Percentiles rank a stretch among this genome's conserved stretches.
phyloP scores from a whole-genome alignment of 2,888 invertebrate species.

The Limnephilus rhombicus region DNA sequence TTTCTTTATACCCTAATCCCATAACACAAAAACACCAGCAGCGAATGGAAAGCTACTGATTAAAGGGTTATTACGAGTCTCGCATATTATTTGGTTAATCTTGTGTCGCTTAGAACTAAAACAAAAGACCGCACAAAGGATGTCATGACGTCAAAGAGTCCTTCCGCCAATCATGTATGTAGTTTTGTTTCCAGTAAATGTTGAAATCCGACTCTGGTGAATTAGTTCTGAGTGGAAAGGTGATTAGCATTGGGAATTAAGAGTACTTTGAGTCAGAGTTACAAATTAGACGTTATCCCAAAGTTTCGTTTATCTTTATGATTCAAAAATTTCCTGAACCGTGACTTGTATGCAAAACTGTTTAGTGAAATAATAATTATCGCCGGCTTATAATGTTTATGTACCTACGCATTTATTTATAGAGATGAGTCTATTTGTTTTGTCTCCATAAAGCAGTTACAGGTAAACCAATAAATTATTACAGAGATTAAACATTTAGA shows the following conservation, averaged over 20 bases:
- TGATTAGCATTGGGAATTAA: background rate
- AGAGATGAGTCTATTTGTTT: no score
- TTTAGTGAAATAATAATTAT: no score
- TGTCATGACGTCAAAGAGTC: background rate
- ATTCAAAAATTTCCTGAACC: background rate
- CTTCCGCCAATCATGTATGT: background rate
- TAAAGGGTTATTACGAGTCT: slow-evolving; percentile 29
- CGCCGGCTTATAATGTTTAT: no score
- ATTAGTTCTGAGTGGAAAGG: background rate
- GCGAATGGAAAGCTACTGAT: slow-evolving; percentile 28
- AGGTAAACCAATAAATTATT: no score
- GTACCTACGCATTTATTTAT: no score
- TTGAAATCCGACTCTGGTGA: background rate
- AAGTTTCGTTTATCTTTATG: background rate
- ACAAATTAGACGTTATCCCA: background rate
- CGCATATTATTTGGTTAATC: background rate
- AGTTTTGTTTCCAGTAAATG: background rate
- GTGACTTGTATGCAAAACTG: no score
- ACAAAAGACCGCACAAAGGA: background rate
- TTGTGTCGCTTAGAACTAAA: background rate
- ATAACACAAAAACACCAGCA: background rate
- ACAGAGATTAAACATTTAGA: no score
- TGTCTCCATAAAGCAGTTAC: no score
- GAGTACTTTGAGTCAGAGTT: background rate
- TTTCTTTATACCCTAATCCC: slow-evolving; percentile 27